Conservation (phyloP, 2,888 invertebrate species). For the Papilio elwesi region DNA sequence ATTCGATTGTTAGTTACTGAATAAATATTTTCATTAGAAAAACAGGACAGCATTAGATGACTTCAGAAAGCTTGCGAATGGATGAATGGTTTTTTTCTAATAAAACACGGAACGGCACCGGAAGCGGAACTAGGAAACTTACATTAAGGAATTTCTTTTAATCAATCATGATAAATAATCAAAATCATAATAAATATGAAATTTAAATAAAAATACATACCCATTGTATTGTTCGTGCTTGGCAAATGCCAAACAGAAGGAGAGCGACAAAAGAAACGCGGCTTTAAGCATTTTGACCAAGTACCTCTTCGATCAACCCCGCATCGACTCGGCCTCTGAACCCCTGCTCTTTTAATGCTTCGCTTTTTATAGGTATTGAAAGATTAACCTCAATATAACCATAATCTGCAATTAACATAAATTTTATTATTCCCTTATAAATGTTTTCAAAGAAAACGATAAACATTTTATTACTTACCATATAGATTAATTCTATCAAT, state of each 20-base stretch:
- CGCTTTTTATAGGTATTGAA: neutral
- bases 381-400: no score
- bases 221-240: conserved; percentile 69
- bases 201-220: conserved; percentile 51
- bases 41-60: no score
- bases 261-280: conserved; percentile 51
- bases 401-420: neutral
- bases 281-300: conserved; percentile 47
- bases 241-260: conserved; percentile 53
- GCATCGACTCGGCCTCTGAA: neutral
- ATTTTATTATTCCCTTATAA: conserved; percentile 8
- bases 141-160: no score
- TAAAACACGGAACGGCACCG: neutral
- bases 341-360: neutral
- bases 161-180: no score
- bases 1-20: no score
- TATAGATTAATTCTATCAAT: conserved; percentile 5
- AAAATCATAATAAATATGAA: neutral
- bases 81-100: no score
- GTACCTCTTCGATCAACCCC: neutral
- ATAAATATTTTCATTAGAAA: no score
- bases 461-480: neutral
- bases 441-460: neutral
- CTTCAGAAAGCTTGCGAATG: no score
- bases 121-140: neutral